Base-by-base conservation (phyloP, 1,140 invertebrate species). In the Sarcophaga peregrina region DNA sequence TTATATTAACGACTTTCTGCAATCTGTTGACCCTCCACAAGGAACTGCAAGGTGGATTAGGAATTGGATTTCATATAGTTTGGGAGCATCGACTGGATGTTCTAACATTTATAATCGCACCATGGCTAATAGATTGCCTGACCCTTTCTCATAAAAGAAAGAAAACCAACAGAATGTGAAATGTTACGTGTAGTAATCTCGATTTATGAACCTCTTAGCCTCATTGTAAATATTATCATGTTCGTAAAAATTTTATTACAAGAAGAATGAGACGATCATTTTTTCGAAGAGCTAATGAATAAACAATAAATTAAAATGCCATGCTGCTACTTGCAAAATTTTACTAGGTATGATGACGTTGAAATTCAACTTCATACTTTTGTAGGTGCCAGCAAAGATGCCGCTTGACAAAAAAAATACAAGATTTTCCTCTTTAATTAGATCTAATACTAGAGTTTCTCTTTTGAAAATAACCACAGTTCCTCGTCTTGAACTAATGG, bases 211-310 rank as follows among this genome's bases (percentile, higher is more conserved):
- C 80, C 80, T 11, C 25, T 81, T 11, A 50, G 80, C 8, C 11
- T 81, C 76, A 84, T 5, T 74, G 87, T 0, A 84, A 87, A 90
- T 10, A 87, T 89, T 68, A 87, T 83, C 15, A 87, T 91, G 37
- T 85, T 84, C 48, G 82, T 84, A 45, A 91, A 90, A 85, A 90
- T 91, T 8, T 76, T 91, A 8, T 80, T 91, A 5, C 91, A 91
- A 85, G 82, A 88, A 11, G 85, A 90, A 11, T 91, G 89, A 87
- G 89, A 91, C 45, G 84, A 86, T n/a, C 47, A 48, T 8, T 75
- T 91, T 0, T 37, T 54, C 8, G 17, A 9, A 13, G 48, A 81
- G 5, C 48, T 62, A 4, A 7, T 13, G 7, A 50, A 8, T 48
- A 81, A 58, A 62, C 17, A 58, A 15, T 4, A 20, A 37, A 46